phyloP scores from a whole-genome alignment of 2,797 vertebrate species.

The Harpagifer antarcticus region DNA sequence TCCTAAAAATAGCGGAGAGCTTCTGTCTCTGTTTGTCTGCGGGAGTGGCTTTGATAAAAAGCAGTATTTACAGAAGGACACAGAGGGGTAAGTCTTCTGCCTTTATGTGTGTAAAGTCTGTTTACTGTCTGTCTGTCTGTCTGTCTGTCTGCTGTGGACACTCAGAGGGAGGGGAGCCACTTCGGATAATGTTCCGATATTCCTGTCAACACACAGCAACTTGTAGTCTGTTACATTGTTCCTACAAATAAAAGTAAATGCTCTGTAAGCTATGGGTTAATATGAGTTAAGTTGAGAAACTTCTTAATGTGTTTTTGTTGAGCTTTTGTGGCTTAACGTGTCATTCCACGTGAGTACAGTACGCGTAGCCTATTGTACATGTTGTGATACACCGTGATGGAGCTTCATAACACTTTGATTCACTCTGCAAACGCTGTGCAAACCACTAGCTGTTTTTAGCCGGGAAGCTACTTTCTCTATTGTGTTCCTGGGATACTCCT shows the following conservation, averaged over 20 bases:
- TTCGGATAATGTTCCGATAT: not conserved
- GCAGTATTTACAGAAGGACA: not conserved
- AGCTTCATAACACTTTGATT: slow-evolving; percentile 40
- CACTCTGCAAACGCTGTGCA: not conserved
- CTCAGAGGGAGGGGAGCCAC: slow-evolving; percentile 9
- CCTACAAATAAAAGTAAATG: not conserved
- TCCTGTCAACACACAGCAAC: not conserved
- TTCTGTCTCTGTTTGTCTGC: not conserved
- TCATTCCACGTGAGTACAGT: not conserved
- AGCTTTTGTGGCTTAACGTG: not conserved
- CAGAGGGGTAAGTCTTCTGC: slow-evolving; percentile 42
- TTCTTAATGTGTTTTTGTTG: not conserved
- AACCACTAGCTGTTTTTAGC: not conserved
- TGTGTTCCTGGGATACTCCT: not conserved
- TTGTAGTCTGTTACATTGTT: not conserved
- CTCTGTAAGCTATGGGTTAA: not conserved
- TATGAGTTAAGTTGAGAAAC: not conserved
- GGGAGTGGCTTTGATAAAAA: slow-evolving; percentile 15
- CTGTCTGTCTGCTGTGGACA: not conserved
- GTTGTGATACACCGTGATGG: not conserved
- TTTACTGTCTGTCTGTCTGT: slow-evolving; percentile 1
- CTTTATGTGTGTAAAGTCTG: not conserved
- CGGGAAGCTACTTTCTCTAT: not conserved
- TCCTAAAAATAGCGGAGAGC: slow-evolving; percentile 68
- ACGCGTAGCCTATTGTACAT: not conserved